Evolutionary conservation across 2,797 vertebrate genomes (phyloP).

Genomic region (Acrocephalus scirpaceus): DNA sequence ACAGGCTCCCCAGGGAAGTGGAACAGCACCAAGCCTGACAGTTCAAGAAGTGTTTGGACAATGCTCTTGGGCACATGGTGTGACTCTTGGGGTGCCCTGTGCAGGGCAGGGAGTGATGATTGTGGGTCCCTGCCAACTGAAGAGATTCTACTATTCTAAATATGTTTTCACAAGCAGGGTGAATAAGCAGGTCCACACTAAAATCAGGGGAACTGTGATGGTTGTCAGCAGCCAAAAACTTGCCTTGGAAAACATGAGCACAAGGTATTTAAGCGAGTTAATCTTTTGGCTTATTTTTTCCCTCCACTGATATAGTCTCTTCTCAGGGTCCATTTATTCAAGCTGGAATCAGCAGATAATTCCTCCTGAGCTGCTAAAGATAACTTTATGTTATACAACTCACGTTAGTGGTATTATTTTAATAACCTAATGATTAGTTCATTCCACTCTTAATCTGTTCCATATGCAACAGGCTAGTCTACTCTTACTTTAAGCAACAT

Average conservation of each 20-base stretch:
- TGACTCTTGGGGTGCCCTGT: not conserved
- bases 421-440: slow-evolving; percentile 37
- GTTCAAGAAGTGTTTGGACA: not conserved
- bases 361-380: slow-evolving; percentile 7
- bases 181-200: not conserved
- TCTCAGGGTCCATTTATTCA: slow-evolving; percentile 1
- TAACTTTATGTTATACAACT: slow-evolving; percentile 7
- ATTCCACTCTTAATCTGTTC: slow-evolving; percentile 35
- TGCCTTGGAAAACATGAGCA: not conserved
- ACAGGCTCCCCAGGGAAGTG: not conserved
- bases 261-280: not conserved
- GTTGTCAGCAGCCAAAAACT: not conserved
- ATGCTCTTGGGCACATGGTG: rapidly evolving
- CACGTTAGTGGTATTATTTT: not conserved
- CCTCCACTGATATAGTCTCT: not conserved
- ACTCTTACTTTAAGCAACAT: not conserved
- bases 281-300: slow-evolving; percentile 1
- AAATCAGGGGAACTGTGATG: not conserved
- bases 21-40: not conserved
- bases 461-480: slow-evolving; percentile 7
- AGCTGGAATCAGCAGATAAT: slow-evolving; percentile 14
- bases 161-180: not conserved
- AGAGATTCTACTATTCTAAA: not conserved
- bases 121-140: not conserved
- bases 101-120: not conserved